phyloP scores from a whole-genome alignment of 1,140 invertebrate species.

The Nephila pilipes region DNA sequence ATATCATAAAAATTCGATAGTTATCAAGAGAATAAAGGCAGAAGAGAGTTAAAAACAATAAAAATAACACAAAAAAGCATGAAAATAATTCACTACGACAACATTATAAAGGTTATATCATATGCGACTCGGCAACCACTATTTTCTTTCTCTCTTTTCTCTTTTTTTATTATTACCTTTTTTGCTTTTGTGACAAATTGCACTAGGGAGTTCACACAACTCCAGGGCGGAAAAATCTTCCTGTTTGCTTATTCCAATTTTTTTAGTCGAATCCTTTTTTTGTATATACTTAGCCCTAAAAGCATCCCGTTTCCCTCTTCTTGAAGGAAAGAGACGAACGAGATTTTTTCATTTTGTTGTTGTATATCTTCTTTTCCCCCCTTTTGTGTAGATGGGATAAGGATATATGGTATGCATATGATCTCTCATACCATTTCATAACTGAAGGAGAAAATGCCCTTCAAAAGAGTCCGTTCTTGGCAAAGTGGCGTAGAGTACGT shows the following conservation, averaged over 20 bases:
- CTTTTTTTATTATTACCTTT: conserved; percentile 15
- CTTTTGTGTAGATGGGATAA: not conserved
- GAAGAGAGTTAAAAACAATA: not conserved
- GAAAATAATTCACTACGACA: not conserved
- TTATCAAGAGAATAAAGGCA: not conserved
- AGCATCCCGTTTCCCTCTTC: conserved; percentile 32
- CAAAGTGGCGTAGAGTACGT: not conserved
- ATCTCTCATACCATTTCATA: conserved; percentile 4
- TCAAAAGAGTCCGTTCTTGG: not conserved
- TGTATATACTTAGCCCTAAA: conserved; percentile 60
- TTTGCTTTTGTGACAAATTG: conserved; percentile 53
- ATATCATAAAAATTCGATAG: not conserved
- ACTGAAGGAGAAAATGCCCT: not conserved
- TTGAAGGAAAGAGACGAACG: not conserved
- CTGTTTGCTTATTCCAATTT: conserved; percentile 40
- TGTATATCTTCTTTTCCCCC: not conserved
- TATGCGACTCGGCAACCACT: conserved; percentile 12
- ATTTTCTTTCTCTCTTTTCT: not conserved
- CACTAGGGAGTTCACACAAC: conserved; percentile 45
- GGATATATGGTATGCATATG: conserved; percentile 12
- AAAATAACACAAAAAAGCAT: not conserved
- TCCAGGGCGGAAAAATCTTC: not conserved
- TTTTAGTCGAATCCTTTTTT: conserved; percentile 40
- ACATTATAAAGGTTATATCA: conserved; percentile 14
- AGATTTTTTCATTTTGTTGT: conserved; percentile 39